These are phyloP conservation scores for Empidonax alnorum DNA, from an alignment of 2,113 vertebrate species.

Conservation along the genomic window DNA sequence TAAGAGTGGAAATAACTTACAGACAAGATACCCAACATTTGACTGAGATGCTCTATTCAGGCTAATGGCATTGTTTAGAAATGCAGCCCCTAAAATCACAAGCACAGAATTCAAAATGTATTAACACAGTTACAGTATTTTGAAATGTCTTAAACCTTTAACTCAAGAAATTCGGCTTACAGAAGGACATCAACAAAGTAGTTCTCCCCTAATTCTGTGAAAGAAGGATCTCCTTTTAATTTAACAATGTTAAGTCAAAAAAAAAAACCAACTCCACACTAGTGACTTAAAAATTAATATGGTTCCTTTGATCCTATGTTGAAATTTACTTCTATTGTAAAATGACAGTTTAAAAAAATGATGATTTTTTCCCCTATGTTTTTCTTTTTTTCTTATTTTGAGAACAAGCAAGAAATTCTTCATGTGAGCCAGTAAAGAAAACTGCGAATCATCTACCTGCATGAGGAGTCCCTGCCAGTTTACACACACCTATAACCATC, in stretches of 20 bases:
- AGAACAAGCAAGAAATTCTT: neutral
- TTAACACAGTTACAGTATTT: neutral
- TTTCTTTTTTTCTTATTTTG: neutral
- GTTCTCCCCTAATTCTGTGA: neutral
- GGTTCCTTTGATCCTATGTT: neutral
- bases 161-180: neutral
- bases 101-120: conserved; percentile 18
- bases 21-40: conserved; percentile 67
- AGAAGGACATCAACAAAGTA: conserved; percentile 7
- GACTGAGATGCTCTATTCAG: conserved; percentile 39
- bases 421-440: neutral
- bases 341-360: neutral
- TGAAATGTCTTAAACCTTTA: neutral
- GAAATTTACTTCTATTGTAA: neutral
- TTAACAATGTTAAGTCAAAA: neutral
- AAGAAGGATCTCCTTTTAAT: neutral
- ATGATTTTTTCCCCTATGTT: fast-evolving
- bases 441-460: neutral
- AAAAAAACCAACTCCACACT: neutral
- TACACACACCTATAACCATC: neutral
- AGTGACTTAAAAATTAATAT: neutral
- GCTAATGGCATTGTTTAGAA: conserved; percentile 31
- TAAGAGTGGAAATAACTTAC: conserved; percentile 47
- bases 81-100: conserved; percentile 19
- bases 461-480: neutral